Evolutionary conservation across 2,888 invertebrate species (phyloP), one percentile per base, ranked within the genome.

Genomic region (Caradrina kadenii): DNA sequence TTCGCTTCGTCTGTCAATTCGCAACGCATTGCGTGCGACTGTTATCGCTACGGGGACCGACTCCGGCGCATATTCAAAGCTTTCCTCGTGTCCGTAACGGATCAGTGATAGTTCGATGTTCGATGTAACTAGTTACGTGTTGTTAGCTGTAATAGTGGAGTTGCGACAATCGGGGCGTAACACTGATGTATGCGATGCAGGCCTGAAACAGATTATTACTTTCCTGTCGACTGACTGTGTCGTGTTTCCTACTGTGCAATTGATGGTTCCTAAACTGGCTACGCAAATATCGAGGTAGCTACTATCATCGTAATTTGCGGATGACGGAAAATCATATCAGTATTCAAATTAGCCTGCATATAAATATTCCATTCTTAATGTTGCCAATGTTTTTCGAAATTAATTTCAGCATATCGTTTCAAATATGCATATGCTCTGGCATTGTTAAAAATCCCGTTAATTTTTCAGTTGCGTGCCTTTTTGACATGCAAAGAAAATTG

Each of bases 1-100:
- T 79, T 74, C 69, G 67, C 54, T 79, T 77, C 80, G 77, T 79
- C 65, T 77, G 71, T 68, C 68, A 59, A 86, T 87, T 86, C 63
- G 83, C 62, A 74, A 81, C 76, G 83, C 81, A 58, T 85, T 76
- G 74, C 78, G 69, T 79, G 76, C 74, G 63, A 82, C 80, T 81
- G 85, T 85, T 89, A 87, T 87, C 85, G 80, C 76, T 50, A 50
- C 53, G 68, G 50, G 52, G 63, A 63, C 49, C 85, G 84, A 84
- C 86, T 79, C 74, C 70, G 56, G 63, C 65, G 79, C 85, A 87
- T 83, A 84, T 79, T 85, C 26, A 45, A 59, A 63, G 63, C 64
- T 76, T 66, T 75, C 69, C 71, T 71, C 65, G 70, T 64, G 70
- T 68, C 63, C 52, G 53, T 70, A 63, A 75, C 70, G 69, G 70